phyloP scores from a whole-genome alignment of 2,113 vertebrate genomes.

The Recurvirostra avosetta region DNA sequence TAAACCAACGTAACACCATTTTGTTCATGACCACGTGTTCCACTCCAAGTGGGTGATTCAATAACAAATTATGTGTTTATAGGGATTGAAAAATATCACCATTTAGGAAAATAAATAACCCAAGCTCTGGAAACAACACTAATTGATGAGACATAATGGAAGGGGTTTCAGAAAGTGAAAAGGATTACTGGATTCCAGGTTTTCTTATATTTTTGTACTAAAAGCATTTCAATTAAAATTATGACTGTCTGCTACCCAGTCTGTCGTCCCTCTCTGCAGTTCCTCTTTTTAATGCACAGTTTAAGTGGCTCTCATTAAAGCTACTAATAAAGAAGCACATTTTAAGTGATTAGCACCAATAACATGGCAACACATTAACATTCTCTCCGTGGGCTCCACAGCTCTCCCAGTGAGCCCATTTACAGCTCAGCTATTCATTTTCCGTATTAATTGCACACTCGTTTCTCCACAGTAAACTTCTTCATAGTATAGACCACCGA shows the following conservation, averaged over 20 bases:
- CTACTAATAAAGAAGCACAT: constrained; percentile 74
- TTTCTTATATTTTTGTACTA: constrained; percentile 41
- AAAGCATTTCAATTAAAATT: constrained; percentile 73
- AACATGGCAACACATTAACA: constrained; percentile 66
- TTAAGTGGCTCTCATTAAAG: constrained; percentile 78
- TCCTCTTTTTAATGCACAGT: constrained; percentile 73
- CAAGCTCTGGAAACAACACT: neutral
- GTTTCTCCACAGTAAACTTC: neutral
- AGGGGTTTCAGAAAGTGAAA: constrained; percentile 23
- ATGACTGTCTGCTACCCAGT: constrained; percentile 63
- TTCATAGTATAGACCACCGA: neutral
- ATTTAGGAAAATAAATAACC: neutral
- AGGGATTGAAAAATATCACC: neutral
- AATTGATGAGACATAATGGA: neutral
- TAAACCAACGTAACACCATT: accelerated
- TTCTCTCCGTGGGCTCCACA: constrained; percentile 47
- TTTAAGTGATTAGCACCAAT: constrained; percentile 76
- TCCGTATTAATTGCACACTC: constrained; percentile 50
- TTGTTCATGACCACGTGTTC: neutral
- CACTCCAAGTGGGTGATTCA: neutral
- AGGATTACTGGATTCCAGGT: constrained; percentile 15
- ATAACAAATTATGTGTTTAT: neutral
- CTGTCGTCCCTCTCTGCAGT: constrained; percentile 51
- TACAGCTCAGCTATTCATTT: constrained; percentile 65
- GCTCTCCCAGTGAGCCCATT: constrained; percentile 66